These are phyloP conservation scores for Hippasteria phrygiana DNA, from an alignment of 53 echinoderm and acorn worm genomes.

Conservation along the genomic window DNA sequence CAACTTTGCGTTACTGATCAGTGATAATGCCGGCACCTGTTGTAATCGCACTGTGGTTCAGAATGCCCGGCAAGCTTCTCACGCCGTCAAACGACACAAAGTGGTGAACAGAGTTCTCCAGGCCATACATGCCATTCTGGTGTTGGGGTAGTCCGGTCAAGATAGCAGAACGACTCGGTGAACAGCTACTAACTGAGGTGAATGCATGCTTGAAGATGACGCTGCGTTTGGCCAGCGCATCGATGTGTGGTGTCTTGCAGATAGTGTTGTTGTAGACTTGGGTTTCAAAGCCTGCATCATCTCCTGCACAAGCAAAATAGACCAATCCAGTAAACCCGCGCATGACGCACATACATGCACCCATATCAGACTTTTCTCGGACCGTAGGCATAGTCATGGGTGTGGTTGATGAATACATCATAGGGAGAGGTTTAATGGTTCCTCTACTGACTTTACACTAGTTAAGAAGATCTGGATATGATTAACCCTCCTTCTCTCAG, in stretches of 20 bases:
- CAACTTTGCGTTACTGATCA: not conserved
- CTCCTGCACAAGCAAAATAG: conserved; percentile 49
- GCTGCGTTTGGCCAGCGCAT: conserved; percentile 78
- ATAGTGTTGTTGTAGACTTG: conserved; percentile 86
- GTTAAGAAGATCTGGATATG: too few species aligned
- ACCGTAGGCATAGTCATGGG: too few species aligned
- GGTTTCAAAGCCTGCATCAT: conserved; percentile 89
- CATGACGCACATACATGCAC: too few species aligned
- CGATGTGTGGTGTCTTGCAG: conserved; percentile 79
- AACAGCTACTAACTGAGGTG: conserved; percentile 97
- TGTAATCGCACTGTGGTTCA: conserved; percentile 75
- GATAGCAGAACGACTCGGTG: conserved; percentile 94
- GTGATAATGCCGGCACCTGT: conserved; percentile 69
- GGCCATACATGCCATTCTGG: conserved; percentile 97
- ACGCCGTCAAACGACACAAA: conserved; percentile 92
- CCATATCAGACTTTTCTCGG: too few species aligned
- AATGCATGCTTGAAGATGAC: conserved; percentile 88
- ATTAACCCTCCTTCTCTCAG: too few species aligned
- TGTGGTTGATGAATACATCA: too few species aligned
- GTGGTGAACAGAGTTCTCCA: conserved; percentile 83
- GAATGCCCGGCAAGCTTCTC: conserved; percentile 78
- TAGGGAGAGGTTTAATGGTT: too few species aligned
- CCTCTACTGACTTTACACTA: too few species aligned
- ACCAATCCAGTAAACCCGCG: not conserved
- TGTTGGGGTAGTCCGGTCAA: conserved; percentile 94